These are phyloP conservation scores for Liparis tanakae DNA, from an alignment of 2,797 vertebrate species.

Conservation along the genomic window DNA sequence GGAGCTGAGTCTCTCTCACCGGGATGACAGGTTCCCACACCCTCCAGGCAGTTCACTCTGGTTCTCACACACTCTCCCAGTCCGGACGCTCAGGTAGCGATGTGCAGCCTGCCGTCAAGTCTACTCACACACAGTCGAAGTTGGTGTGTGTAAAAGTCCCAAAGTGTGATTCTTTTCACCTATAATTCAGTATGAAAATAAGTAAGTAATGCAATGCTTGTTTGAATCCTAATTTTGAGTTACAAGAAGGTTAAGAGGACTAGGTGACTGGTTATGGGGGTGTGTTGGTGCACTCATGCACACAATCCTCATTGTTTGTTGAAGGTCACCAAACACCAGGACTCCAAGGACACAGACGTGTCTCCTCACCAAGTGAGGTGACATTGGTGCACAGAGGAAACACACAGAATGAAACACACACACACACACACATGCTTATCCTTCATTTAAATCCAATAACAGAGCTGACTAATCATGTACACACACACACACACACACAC, in stretches of 20 bases:
- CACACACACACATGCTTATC: not conserved
- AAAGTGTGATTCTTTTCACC: not conserved
- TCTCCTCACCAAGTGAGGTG: constrained; percentile 13
- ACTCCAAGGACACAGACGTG: constrained; percentile 11
- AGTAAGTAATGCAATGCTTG: not conserved
- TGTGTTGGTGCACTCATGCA: constrained; percentile 25
- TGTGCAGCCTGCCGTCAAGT: constrained; percentile 1
- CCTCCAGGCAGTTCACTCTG: constrained; percentile 54
- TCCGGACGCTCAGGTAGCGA: constrained; percentile 43
- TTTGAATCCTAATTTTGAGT: constrained; percentile 67
- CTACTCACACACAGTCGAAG: not conserved
- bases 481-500: constrained; percentile 17
- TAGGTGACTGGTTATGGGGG: constrained; percentile 65
- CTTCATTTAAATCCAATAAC: constrained; percentile 14
- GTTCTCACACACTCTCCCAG: constrained; percentile 58
- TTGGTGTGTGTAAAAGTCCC: not conserved
- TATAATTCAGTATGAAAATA: not conserved
- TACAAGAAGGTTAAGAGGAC: constrained; percentile 63
- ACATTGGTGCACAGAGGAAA: not conserved
- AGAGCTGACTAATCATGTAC: not conserved
- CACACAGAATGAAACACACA: not conserved
- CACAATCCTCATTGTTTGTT: constrained; percentile 55
- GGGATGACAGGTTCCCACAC: constrained; percentile 78
- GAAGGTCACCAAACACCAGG: constrained; percentile 45
- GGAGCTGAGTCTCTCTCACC: constrained; percentile 46